A percentile compares a stretch with the other conserved stretches of the same genome.
Conservation (phyloP, 2,888 invertebrate species). For the Brachyptera risi region DNA sequence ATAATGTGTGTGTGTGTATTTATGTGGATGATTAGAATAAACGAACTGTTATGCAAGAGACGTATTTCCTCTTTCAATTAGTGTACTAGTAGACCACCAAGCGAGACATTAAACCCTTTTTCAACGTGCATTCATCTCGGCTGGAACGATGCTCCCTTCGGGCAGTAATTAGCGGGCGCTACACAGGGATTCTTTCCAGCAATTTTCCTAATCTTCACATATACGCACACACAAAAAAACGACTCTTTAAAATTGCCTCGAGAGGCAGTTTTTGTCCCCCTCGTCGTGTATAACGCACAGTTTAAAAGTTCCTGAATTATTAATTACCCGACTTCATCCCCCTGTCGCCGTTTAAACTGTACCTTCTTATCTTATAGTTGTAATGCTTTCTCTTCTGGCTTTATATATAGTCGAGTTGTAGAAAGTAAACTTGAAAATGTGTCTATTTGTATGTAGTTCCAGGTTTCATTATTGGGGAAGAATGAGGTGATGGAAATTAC, state of each 20-base stretch:
- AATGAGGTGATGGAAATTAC: conserved; percentile 5
- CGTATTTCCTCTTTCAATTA: no score
- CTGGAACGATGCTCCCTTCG: no score
- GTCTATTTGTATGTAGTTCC: conserved; percentile 13
- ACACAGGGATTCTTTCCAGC: background rate
- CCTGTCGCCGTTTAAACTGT: background rate
- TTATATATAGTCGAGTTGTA: background rate
- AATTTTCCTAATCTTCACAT: conserved; percentile 4
- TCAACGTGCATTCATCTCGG: no score
- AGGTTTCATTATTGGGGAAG: background rate
- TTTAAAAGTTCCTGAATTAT: conserved; percentile 6
- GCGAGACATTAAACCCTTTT: no score
- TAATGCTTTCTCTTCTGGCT: background rate
- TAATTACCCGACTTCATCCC: background rate
- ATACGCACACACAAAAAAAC: no score
- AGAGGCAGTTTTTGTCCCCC: background rate
- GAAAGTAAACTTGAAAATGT: conserved; percentile 8
- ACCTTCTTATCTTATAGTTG: background rate
- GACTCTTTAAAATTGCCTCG: background rate
- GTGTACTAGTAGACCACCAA: no score
- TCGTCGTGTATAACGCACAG: background rate
- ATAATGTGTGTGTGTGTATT: no score
- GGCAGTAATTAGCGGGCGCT: no score
- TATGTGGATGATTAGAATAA: no score
- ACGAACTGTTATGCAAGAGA: no score